Evolutionary conservation across 2,888 invertebrate species (phyloP).

Genomic region (Scaptomyza parva): DNA sequence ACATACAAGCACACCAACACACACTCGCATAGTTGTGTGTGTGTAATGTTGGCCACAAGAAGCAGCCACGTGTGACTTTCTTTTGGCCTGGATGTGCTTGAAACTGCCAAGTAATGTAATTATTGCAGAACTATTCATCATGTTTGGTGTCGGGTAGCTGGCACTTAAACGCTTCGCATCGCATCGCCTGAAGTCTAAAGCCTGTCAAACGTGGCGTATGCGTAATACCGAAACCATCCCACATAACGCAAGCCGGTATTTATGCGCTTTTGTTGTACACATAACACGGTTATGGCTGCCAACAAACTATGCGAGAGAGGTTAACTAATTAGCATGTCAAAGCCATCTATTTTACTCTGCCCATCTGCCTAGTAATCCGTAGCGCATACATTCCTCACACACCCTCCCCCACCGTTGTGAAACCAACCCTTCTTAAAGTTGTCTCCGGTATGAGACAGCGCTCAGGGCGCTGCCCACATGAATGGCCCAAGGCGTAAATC

Average conservation of each 20-base stretch:
- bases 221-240: conserved; percentile 20
- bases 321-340: conserved; percentile 79
- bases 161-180: conserved; percentile 56
- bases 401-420: conserved; percentile 1
- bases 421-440: background rate
- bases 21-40: background rate
- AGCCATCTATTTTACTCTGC: conserved; percentile 72
- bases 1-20: conserved; percentile 5
- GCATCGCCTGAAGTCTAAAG: conserved; percentile 36
- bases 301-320: conserved; percentile 49
- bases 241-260: conserved; percentile 20
- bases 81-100: conserved; percentile 45
- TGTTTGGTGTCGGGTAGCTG: conserved; percentile 62
- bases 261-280: conserved; percentile 37
- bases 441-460: too few relatives aligned
- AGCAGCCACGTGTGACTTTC: conserved; percentile 77
- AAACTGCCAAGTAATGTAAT: conserved; percentile 78
- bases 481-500: conserved; percentile 61
- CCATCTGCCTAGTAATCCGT: conserved; percentile 41
- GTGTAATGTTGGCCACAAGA: conserved; percentile 18
- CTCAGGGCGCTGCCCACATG: conserved; percentile 6
- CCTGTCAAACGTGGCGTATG: conserved; percentile 54
- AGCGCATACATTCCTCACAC: conserved; percentile 25
- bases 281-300: conserved; percentile 18
- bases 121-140: conserved; percentile 77